Evolutionary conservation across 2,797 vertebrate genomes (phyloP), one percentile per base, ranked within the genome.

Genomic region (Trematomus bernacchii): DNA sequence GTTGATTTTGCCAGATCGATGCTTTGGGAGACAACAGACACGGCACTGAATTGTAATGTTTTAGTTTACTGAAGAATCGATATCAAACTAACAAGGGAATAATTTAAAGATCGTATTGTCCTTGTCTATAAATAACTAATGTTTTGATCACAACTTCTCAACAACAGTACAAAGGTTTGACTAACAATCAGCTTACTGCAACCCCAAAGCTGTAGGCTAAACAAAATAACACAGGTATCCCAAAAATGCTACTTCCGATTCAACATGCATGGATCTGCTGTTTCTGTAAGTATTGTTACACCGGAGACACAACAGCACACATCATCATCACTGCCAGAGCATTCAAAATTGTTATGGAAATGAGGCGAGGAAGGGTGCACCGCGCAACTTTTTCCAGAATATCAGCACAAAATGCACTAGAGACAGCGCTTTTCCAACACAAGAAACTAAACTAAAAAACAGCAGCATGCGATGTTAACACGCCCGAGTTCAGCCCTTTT

Each of bases 401-500:
- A 89, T 91, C 87, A 91, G 89, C 87, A 89, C 55, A 89, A 88
- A 91, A 90, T 79, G 63, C 77, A 72, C 50, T 37, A 19, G 65
- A 84, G 83, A 69, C 83, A 84, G 84, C 85, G 30, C 57, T 87
- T 92, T 89, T 80, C 16, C 47, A 27, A n/a, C 19, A 59, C 27
- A 47, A 51, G 42, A 54, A 68, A 67, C 21, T 46, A 42, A 72
- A 46, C 1, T 30, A 13, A 48, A 3, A 16, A 51, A 27, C 4
- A n/a, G 44, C 37, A 73, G 51, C 66, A 76, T 66, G 57, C 21
- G 43, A n/a, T 46, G 16, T 59, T 67, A 80, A 85, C 14, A 85
- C 14, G 33, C 23, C 19, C 59, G 13, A 76, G 44, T 78, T 85
- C 77, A 64, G 33, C 10, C 21, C 27, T 52, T 58, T 67, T 74